Percentiles rank a stretch among this genome's conserved stretches.
phyloP scores from a whole-genome alignment of 2,888 invertebrate genomes.

The Hecatera dysodea region DNA sequence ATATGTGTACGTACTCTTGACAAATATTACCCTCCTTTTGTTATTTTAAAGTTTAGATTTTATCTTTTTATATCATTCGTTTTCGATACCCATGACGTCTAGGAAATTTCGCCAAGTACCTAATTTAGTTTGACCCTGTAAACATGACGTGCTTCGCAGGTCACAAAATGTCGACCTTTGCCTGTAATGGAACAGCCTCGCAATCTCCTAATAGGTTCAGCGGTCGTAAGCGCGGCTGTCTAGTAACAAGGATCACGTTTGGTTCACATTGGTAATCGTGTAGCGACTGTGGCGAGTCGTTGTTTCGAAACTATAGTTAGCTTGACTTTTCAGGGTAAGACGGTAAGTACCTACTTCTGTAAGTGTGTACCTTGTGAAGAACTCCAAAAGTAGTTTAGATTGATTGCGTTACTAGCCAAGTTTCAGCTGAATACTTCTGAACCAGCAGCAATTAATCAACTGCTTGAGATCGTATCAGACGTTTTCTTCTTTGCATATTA shows the following conservation, averaged over 20 bases:
- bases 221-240: constrained; percentile 6
- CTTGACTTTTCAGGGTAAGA: constrained; percentile 9
- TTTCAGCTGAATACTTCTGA: too few species aligned
- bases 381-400: background rate
- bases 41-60: background rate
- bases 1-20: too few species aligned
- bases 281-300: background rate
- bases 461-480: background rate
- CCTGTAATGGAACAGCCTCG: constrained; percentile 34
- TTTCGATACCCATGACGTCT: background rate
- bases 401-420: background rate
- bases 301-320: constrained; percentile 17
- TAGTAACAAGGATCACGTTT: constrained; percentile 3
- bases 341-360: too few species aligned
- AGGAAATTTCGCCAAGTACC: background rate
- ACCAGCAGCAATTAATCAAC: too few species aligned
- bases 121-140: background rate
- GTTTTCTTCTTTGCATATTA: background rate
- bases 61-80: background rate
- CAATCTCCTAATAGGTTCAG: constrained; percentile 7
- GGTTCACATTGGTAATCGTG: constrained; percentile 16
- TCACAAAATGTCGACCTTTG: background rate
- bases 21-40: background rate
- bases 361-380: background rate
- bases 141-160: background rate